These are phyloP conservation scores for Tichodroma muraria DNA, from an alignment of 2,113 vertebrate species.

Conservation along the genomic window DNA sequence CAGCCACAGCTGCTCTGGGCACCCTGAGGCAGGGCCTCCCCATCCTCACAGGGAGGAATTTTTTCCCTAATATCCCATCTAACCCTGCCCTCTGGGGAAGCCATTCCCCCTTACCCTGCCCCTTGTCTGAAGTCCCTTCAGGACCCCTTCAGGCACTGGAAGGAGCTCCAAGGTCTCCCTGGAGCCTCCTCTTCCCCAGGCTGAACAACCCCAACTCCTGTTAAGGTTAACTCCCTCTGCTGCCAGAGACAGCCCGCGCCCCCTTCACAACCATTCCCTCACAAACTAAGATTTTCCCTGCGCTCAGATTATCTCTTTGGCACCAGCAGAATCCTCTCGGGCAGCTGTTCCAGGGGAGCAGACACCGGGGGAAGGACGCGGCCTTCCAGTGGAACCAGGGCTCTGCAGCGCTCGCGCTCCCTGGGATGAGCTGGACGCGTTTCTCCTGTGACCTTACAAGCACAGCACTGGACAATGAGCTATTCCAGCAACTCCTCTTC, in stretches of 20 bases:
- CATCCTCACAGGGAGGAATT: neutral
- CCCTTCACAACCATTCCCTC: neutral
- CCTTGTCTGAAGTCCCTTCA: neutral
- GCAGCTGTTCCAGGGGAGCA: constrained; percentile 28
- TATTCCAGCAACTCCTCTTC: neutral
- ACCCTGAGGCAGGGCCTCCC: neutral
- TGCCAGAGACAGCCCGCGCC: neutral
- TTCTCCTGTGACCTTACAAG: neutral
- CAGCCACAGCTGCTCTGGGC: neutral
- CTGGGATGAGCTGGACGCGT: neutral
- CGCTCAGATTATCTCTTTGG: constrained; percentile 10
- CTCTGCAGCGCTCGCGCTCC: neutral
- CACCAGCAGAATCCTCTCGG: neutral
- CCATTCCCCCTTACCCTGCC: neutral
- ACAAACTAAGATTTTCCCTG: constrained; percentile 5
- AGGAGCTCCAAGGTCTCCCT: neutral
- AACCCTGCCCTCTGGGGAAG: neutral
- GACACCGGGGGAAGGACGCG: accelerated
- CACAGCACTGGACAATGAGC: neutral
- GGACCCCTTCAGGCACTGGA: neutral
- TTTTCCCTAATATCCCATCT: neutral
- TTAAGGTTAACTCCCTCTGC: neutral
- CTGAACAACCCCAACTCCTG: neutral
- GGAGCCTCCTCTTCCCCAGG: neutral
- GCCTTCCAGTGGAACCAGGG: neutral